Percentiles rank a stretch among this genome's conserved stretches.
Evolutionary conservation across 2,113 vertebrate species (phyloP).

Genomic region (Lophius piscatorius): DNA sequence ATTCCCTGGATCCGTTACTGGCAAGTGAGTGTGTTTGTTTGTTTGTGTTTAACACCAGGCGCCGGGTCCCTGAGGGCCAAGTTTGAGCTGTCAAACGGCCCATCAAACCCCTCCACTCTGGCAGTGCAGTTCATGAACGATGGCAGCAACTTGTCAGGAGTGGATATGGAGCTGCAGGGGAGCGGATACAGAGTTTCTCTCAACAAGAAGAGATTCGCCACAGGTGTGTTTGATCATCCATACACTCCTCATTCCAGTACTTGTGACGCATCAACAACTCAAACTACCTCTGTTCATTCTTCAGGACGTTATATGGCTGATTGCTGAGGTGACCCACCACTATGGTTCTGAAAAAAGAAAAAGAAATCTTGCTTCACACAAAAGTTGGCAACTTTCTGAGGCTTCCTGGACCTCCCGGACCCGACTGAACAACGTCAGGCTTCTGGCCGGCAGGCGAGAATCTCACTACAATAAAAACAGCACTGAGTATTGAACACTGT

Average conservation of each 20-base stretch:
- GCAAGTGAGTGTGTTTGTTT: neutral
- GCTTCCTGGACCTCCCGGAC: constrained; percentile 33
- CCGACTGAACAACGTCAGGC: constrained; percentile 27
- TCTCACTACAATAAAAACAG: constrained; percentile 85
- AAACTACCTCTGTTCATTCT: constrained; percentile 58
- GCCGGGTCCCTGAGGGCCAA: constrained; percentile 94
- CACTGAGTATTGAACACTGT: constrained; percentile 94
- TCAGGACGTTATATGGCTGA: constrained; percentile 97
- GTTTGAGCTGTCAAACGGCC: constrained; percentile 93
- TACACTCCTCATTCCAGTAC: rapidly evolving
- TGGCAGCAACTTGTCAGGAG: constrained; percentile 91
- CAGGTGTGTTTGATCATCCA: constrained; percentile 78
- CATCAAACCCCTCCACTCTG: constrained; percentile 90
- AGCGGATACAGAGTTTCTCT: constrained; percentile 94
- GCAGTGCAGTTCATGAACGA: constrained; percentile 95
- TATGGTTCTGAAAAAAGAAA: constrained; percentile 37
- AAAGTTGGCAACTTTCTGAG: constrained; percentile 6
- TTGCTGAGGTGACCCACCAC: constrained; percentile 81
- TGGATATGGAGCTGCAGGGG: constrained; percentile 90
- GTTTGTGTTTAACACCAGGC: constrained; percentile 76
- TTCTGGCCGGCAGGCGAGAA: constrained; percentile 65
- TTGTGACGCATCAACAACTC: neutral
- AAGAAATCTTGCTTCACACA: constrained; percentile 56
- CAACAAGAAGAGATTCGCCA: constrained; percentile 94
- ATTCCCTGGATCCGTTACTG: neutral